These are phyloP conservation scores for Sarcoramphus papa DNA, from an alignment of 2,797 vertebrate species.

Conservation along the genomic window DNA sequence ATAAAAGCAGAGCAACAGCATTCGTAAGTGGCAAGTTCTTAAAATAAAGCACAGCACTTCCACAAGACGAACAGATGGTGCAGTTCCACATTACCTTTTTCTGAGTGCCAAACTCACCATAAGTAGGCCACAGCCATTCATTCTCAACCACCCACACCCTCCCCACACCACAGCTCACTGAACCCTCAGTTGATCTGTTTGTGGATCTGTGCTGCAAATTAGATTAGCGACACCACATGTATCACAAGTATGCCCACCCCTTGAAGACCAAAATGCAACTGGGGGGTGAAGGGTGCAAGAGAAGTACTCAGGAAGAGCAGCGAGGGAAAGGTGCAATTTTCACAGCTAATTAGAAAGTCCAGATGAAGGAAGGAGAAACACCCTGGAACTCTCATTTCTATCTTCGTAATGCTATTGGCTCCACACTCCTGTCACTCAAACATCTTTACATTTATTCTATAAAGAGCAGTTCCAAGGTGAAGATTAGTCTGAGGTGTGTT, in stretches of 20 bases:
- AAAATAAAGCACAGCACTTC: slow-evolving; percentile 48
- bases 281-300: neutral
- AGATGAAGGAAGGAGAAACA: neutral
- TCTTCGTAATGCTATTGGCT: neutral
- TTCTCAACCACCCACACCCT: neutral
- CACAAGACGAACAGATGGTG: slow-evolving; percentile 38
- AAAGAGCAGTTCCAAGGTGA: neutral
- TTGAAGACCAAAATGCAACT: neutral
- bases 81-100: slow-evolving; percentile 21
- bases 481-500: neutral
- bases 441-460: neutral
- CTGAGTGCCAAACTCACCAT: neutral
- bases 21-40: neutral
- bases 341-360: neutral
- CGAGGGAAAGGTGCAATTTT: neutral
- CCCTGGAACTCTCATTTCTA: neutral
- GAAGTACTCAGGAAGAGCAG: neutral
- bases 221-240: neutral
- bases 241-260: neutral
- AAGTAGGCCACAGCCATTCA: slow-evolving; percentile 62
- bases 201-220: neutral
- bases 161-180: neutral
- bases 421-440: neutral
- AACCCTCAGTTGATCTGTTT: neutral
- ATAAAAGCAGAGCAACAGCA: neutral